Conservation (phyloP, 2,888 invertebrate species). For the Trichopoda pennipes region DNA sequence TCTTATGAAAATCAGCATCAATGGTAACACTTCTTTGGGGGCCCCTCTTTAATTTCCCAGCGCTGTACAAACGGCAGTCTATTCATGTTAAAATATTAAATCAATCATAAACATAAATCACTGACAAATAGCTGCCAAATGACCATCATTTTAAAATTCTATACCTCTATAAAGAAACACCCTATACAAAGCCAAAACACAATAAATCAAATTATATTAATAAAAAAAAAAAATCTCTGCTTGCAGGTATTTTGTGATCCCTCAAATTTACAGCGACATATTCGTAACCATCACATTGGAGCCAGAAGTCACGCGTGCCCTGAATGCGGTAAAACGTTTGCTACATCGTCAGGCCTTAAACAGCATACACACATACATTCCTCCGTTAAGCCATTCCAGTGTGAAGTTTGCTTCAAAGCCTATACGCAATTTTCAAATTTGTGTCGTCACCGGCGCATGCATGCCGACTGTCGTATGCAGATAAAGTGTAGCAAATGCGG, state of each 20-base stretch:
- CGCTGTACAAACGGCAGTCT: too few relatives aligned
- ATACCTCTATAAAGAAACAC: too few relatives aligned
- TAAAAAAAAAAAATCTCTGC: constrained; percentile 36
- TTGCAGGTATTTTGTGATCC: constrained; percentile 96
- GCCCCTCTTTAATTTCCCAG: too few relatives aligned
- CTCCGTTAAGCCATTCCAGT: constrained; percentile 98
- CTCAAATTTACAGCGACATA: constrained; percentile 97
- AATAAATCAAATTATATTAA: constrained; percentile 48
- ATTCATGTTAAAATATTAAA: too few relatives aligned
- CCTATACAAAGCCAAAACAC: constrained; percentile 15
- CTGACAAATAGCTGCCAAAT: too few relatives aligned
- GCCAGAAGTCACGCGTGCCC: constrained; percentile 98
- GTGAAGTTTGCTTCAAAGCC: constrained; percentile 97
- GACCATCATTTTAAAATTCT: constrained; percentile 10
- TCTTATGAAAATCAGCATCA: too few relatives aligned
- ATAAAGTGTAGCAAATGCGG: constrained; percentile 97
- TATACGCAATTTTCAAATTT: constrained; percentile 99
- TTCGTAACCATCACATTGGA: constrained; percentile 96
- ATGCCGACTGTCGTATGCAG: constrained; percentile 95
- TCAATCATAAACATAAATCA: too few relatives aligned
- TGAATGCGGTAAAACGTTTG: constrained; percentile 99
- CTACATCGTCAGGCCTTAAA: constrained; percentile 97
- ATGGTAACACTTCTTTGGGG: too few relatives aligned
- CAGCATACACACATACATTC: constrained; percentile 99
- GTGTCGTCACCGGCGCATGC: constrained; percentile 99